phyloP scores from a whole-genome alignment of 1,140 invertebrate species.

The Centruroides sculpturatus region DNA sequence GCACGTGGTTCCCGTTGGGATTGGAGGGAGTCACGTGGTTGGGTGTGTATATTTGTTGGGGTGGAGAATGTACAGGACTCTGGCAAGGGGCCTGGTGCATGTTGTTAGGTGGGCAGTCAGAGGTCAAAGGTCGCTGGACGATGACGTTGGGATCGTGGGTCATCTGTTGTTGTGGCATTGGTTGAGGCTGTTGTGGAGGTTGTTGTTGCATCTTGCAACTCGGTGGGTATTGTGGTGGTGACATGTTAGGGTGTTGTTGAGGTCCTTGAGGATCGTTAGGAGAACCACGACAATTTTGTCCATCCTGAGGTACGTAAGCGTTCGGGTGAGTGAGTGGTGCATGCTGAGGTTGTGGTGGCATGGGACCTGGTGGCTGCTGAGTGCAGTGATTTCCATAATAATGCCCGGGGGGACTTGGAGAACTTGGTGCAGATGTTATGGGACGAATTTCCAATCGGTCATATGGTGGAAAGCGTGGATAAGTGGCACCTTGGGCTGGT shows the following conservation, averaged over 20 bases:
- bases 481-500: constrained; percentile 26
- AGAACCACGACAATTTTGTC: constrained; percentile 13
- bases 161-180: constrained; percentile 19
- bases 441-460: constrained; percentile 66
- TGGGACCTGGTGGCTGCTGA: constrained; percentile 14
- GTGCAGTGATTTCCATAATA: constrained; percentile 34
- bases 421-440: constrained; percentile 41
- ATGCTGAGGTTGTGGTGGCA: constrained; percentile 16
- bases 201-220: constrained; percentile 25
- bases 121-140: constrained; percentile 21
- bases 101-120: constrained; percentile 6
- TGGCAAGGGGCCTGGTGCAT: constrained; percentile 45
- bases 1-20: constrained; percentile 8
- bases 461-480: constrained; percentile 83
- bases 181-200: constrained; percentile 20
- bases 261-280: constrained; percentile 6
- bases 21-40: neutral
- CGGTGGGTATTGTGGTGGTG: constrained; percentile 2
- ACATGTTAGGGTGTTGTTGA: constrained; percentile 10
- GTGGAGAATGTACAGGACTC: constrained; percentile 27
- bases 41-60: constrained; percentile 16
- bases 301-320: constrained; percentile 13
- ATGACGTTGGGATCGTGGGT: constrained; percentile 32
- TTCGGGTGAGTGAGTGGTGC: constrained; percentile 13
- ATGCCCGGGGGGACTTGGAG: constrained; percentile 17